Evolutionary conservation across 1,140 invertebrate species (phyloP), one percentile per base, ranked within the genome.

Genomic region (Apis cerana): DNA sequence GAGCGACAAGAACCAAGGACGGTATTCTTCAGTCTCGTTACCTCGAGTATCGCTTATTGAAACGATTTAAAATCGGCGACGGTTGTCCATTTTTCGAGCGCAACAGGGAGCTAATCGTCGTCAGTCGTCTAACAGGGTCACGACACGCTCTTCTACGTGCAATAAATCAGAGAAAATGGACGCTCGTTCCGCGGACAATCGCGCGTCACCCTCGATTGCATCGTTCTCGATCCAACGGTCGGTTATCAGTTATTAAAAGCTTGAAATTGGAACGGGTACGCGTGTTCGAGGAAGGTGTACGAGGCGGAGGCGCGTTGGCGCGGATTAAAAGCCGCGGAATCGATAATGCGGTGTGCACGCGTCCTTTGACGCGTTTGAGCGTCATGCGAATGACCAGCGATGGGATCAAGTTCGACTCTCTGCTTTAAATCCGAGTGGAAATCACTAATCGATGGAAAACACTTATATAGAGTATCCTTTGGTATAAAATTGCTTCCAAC

Each of bases 271-370:
- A 82, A 19, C 56, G 74, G 50, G 33, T 12, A 61, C 72, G 48
- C 15, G 8, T 21, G 15, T 56, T 43, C 4, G 17, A 2, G 1
- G 21, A 27, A 15, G 13, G 19, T 21, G 52, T 11, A 0, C 50
- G 17, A 2, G 19, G 48, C 13, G 27, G 10, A 13, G 48, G 11
- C 50, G 62, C n/a, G 50, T 56, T 68, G 12, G 12, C 33, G 64
- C n/a, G 72, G 80, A 78, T 78, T 81, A 76, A 81, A 81, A 81
- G 52, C 80, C 72, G 48, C 64, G 77, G 79, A 81, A 81, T 81
- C 80, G 80, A 81, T 81, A 67, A 76, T 76, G 59, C 19, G 62
- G 21, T 17, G 33, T 52, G 54, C 58, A 23, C 58, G 10, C 71
- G 43, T 81, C 72, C 80, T 81, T 81, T 81, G 80, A 76, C 80